Percentiles rank a stretch among this genome's conserved stretches.
Evolutionary conservation across 2,888 invertebrate species (phyloP).

Genomic region (Macrostomum cliftonense): DNA sequence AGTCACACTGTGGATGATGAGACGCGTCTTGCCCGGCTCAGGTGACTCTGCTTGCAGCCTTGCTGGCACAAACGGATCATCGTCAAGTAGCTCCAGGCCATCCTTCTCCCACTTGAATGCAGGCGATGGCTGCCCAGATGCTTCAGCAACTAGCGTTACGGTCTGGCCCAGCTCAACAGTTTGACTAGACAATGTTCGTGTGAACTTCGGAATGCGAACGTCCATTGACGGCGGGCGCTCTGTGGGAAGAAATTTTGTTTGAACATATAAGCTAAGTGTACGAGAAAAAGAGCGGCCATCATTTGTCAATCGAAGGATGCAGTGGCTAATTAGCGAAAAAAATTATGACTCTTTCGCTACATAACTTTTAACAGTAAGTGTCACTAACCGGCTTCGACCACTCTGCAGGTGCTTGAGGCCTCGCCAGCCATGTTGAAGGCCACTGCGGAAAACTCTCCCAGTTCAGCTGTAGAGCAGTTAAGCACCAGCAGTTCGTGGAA

Average conservation of each 20-base stretch:
- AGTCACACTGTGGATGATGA: conserved; percentile 1
- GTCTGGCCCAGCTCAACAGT: conserved; percentile 2
- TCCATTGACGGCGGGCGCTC: not conserved
- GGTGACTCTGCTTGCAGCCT: not conserved
- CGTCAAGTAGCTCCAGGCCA: conserved; percentile 9
- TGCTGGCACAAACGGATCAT: not conserved
- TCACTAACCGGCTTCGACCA: not conserved
- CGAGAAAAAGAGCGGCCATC: no score
- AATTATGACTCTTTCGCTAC: no score
- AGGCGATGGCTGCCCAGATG: conserved; percentile 6
- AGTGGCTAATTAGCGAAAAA: no score
- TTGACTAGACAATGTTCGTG: not conserved
- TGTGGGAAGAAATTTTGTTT: no score
- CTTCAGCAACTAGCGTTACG: conserved; percentile 2
- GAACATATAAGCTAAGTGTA: no score
- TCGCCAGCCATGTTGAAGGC: conserved; percentile 9
- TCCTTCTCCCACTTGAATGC: conserved; percentile 12
- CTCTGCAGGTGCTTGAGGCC: conserved; percentile 2
- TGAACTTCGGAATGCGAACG: conserved; percentile 5
- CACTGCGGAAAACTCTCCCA: conserved; percentile 9
- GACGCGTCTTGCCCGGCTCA: not conserved
- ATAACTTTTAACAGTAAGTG: no score
- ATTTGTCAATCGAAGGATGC: no score
- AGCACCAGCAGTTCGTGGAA: conserved; percentile 5
- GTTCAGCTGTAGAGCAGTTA: conserved; percentile 1